Evolutionary conservation across 2,113 vertebrate genomes (phyloP).

Genomic region (Chunga burmeisteri): DNA sequence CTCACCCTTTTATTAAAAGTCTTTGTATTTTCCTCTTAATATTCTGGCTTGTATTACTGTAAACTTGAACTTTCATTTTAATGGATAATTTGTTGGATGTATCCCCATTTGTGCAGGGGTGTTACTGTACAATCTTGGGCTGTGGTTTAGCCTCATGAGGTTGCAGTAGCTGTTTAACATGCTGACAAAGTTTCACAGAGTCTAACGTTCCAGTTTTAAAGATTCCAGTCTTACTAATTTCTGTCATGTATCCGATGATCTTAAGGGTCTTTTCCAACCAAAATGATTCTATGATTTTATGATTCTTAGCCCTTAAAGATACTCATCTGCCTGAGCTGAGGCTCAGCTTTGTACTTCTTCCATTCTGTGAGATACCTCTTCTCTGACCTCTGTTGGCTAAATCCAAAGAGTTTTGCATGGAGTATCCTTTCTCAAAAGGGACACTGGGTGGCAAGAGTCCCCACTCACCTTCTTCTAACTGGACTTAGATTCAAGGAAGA

Average conservation of each 20-base stretch:
- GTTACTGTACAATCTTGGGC: neutral
- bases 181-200: neutral
- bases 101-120: neutral
- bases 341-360: neutral
- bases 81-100: neutral
- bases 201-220: neutral
- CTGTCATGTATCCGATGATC: fast-evolving
- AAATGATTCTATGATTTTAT: neutral
- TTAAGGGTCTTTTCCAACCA: neutral
- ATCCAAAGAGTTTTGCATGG: neutral
- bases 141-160: neutral
- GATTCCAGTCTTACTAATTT: neutral
- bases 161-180: neutral
- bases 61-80: neutral
- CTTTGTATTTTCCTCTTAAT: neutral
- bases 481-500: neutral
- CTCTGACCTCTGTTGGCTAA: neutral
- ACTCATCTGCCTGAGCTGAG: neutral
- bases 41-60: neutral
- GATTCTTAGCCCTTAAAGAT: neutral
- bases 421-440: neutral
- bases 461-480: neutral
- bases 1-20: neutral
- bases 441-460: neutral
- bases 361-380: neutral